A percentile compares a stretch with the other conserved stretches of the same genome.
phyloP scores from a whole-genome alignment of 2,797 vertebrate genomes.

The Eremophila alpestris region DNA sequence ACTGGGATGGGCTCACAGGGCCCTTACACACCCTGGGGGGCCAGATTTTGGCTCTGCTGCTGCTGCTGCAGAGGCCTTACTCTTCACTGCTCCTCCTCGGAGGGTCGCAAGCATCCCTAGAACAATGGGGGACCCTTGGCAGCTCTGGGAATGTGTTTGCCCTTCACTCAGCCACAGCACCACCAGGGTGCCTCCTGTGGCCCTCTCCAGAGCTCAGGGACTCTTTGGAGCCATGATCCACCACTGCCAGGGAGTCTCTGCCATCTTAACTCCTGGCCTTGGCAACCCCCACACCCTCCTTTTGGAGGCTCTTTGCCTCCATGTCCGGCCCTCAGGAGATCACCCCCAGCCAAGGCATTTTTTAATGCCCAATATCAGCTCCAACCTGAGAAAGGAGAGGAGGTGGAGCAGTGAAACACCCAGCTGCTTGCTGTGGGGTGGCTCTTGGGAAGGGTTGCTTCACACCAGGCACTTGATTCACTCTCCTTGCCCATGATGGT shows the following conservation, averaged over 20 bases:
- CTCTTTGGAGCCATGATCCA: background rate
- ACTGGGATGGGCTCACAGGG: background rate
- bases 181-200: rapidly evolving
- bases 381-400: background rate
- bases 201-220: background rate
- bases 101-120: background rate
- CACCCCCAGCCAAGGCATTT: background rate
- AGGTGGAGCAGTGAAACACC: background rate
- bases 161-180: background rate
- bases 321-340: background rate
- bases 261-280: background rate
- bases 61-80: background rate
- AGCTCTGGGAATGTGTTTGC: background rate
- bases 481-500: rapidly evolving
- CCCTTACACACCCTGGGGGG: rapidly evolving
- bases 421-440: background rate
- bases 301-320: background rate
- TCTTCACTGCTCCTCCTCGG: background rate
- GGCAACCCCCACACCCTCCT: rapidly evolving
- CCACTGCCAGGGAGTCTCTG: rapidly evolving
- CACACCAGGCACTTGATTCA: background rate
- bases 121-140: background rate
- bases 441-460: background rate
- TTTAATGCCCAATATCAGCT: background rate
- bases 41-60: background rate